A percentile compares a stretch with the other conserved stretches of the same genome.
These are phyloP conservation scores for Liodrosophila aerea DNA, from an alignment of 2,888 invertebrate genomes.

Conservation along the genomic window DNA sequence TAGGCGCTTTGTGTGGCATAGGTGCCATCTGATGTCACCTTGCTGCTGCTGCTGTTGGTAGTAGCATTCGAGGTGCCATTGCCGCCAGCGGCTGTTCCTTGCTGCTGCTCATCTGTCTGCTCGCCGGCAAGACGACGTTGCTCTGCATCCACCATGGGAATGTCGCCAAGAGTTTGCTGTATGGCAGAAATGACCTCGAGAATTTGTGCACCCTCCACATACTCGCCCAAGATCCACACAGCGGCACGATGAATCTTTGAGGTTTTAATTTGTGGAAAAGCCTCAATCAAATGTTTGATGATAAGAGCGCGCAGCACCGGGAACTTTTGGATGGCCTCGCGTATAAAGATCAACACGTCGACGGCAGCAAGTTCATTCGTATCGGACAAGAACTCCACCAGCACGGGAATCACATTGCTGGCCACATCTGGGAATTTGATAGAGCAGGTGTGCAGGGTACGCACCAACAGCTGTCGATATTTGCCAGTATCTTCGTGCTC, in stretches of 20 bases:
- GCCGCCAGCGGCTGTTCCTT: conserved; percentile 28
- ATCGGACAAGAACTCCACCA: conserved; percentile 96
- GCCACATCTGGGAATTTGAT: conserved; percentile 98
- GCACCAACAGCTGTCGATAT: conserved; percentile 96
- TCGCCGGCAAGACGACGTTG: conserved; percentile 89
- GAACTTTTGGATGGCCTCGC: conserved; percentile 98
- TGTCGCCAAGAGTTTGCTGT: conserved; percentile 88
- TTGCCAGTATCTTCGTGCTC: conserved; percentile 98
- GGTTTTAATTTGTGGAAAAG: conserved; percentile 93
- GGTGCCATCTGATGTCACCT: conserved; percentile 98
- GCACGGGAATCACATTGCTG: conserved; percentile 94
- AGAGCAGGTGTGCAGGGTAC: conserved; percentile 96
- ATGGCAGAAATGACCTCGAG: conserved; percentile 90
- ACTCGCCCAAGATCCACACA: conserved; percentile 98
- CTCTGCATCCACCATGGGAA: conserved; percentile 86
- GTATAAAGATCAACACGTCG: conserved; percentile 96
- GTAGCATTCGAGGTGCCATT: conserved; percentile 31
- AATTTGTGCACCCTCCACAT: conserved; percentile 92
- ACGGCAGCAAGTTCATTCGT: conserved; percentile 94
- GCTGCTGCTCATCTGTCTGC: conserved; percentile 83
- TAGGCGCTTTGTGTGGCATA: conserved; percentile 99
- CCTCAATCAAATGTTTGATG: conserved; percentile 89
- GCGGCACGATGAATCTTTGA: conserved; percentile 96
- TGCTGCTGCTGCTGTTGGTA: conserved; percentile 68
- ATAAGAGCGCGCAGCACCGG: conserved; percentile 91